These are phyloP conservation scores for Spinus pinus DNA, from an alignment of 2,797 vertebrate species.

Conservation along the genomic window DNA sequence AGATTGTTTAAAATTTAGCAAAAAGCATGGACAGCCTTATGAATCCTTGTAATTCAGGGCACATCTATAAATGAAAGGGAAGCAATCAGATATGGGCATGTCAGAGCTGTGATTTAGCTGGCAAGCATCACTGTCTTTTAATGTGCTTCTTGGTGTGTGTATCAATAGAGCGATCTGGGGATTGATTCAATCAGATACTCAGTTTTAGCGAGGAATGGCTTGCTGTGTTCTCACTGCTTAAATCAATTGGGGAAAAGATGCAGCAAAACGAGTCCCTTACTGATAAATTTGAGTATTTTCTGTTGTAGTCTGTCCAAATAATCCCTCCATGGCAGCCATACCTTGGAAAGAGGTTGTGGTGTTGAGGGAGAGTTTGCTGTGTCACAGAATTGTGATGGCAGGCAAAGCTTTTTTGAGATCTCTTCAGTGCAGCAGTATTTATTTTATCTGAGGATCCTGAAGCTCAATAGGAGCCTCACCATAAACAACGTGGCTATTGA, in stretches of 20 bases:
- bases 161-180: not conserved
- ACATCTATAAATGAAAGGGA: not conserved
- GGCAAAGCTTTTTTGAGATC: not conserved
- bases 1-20: not conserved
- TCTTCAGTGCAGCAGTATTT: not conserved
- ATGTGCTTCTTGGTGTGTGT: not conserved
- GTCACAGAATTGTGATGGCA: not conserved
- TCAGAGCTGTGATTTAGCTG: slow-evolving; percentile 1
- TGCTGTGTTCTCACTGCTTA: not conserved
- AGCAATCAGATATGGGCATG: not conserved
- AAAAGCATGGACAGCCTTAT: not conserved
- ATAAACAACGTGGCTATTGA: not conserved
- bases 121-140: not conserved
- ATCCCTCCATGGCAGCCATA: not conserved
- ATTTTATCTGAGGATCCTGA: not conserved
- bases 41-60: not conserved
- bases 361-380: not conserved
- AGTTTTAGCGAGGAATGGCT: not conserved
- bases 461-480: not conserved
- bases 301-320: not conserved
- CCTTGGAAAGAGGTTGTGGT: not conserved
- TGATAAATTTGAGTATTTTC: not conserved
- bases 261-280: not conserved
- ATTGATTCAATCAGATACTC: not conserved
- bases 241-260: not conserved